Conservation (phyloP, 2,797 vertebrate genomes). For the Pseudochromis fuscus region DNA sequence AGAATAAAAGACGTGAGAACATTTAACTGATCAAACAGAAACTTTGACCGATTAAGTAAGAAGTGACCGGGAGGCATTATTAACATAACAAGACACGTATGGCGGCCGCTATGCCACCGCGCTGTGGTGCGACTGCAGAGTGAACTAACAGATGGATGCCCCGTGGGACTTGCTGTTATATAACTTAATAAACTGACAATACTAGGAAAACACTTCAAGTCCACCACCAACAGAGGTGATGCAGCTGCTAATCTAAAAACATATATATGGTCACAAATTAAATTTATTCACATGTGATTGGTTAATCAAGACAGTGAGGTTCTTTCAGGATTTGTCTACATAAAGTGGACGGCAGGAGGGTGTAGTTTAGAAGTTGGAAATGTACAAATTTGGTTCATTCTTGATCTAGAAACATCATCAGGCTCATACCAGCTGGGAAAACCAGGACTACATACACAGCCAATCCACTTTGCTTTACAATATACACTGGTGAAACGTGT, state of each 20-base stretch:
- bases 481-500: not conserved
- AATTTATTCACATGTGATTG: slow-evolving; percentile 18
- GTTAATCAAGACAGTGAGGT: not conserved
- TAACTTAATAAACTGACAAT: slow-evolving; percentile 66
- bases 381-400: not conserved
- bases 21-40: slow-evolving; percentile 15
- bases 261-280: slow-evolving; percentile 14
- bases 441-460: not conserved
- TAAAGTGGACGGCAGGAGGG: not conserved
- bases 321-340: not conserved
- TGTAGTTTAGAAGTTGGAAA: not conserved
- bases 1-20: slow-evolving; percentile 19
- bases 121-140: slow-evolving; percentile 51
- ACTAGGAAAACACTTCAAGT: slow-evolving; percentile 44
- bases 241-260: slow-evolving; percentile 14
- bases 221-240: slow-evolving; percentile 47
- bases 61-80: slow-evolving; percentile 43
- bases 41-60: slow-evolving; percentile 4
- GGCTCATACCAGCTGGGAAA: not conserved
- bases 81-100: slow-evolving; percentile 53
- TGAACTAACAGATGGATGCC: slow-evolving; percentile 75
- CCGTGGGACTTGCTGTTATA: slow-evolving; percentile 64
- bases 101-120: slow-evolving; percentile 54
- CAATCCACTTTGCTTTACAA: not conserved
- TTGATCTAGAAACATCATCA: no score